phyloP scores from a whole-genome alignment of 2,113 vertebrate species.

The Microcebus ravelobensis region DNA sequence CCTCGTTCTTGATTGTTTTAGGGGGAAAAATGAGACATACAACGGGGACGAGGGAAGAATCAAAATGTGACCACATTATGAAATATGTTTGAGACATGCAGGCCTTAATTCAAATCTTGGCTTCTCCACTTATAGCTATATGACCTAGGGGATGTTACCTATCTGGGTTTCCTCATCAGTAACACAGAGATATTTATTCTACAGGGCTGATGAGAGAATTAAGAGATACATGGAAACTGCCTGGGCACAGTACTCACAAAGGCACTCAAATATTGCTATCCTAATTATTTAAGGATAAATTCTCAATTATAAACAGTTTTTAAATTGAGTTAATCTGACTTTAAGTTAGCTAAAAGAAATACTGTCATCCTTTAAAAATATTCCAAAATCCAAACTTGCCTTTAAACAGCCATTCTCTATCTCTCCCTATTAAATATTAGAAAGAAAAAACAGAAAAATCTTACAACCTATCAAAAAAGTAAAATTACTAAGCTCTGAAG shows the following conservation, averaged over 20 bases:
- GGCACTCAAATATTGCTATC: background rate
- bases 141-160: background rate
- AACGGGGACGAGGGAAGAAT: background rate
- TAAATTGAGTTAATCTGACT: conserved; percentile 19
- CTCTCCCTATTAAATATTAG: background rate
- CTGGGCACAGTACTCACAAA: background rate
- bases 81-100: background rate
- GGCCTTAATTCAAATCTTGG: background rate
- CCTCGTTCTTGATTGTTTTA: background rate
- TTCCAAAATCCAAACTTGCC: background rate
- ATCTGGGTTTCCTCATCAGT: background rate
- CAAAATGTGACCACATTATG: background rate
- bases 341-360: background rate
- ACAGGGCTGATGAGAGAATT: background rate
- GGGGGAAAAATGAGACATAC: background rate
- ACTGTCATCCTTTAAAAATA: background rate
- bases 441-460: background rate
- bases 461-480: background rate
- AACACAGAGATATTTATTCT: background rate
- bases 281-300: conserved; percentile 30
- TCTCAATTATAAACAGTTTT: background rate
- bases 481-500: background rate
- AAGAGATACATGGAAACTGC: background rate
- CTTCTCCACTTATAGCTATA: background rate
- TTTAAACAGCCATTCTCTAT: background rate